Evolutionary conservation across 1,140 invertebrate species (phyloP).

Genomic region (Thaumetopoea pityocampa): DNA sequence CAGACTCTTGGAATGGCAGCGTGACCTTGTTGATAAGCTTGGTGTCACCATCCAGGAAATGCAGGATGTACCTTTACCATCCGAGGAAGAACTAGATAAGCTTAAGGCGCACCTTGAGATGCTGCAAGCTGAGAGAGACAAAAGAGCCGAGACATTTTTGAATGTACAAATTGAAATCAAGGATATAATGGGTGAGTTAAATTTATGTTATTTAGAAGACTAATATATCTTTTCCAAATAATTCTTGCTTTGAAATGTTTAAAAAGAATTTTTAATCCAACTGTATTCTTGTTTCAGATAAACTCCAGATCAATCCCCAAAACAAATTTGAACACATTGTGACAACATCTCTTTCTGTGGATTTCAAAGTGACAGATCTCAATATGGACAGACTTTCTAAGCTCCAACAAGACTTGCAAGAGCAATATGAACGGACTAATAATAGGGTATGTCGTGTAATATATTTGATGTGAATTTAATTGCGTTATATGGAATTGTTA

Average conservation of each 20-base stretch:
- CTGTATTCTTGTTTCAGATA: slow-evolving; percentile 38
- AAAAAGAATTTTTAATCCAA: neutral
- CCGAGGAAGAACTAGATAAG: slow-evolving; percentile 71
- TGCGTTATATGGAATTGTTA: neutral
- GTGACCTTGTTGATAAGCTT: slow-evolving; percentile 60
- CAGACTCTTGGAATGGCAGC: slow-evolving; percentile 58
- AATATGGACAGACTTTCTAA: slow-evolving; percentile 75
- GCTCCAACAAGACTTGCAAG: slow-evolving; percentile 64
- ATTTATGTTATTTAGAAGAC: no score
- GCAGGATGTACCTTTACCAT: slow-evolving; percentile 68
- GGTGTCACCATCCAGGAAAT: slow-evolving; percentile 63
- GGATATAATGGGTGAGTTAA: slow-evolving; percentile 73
- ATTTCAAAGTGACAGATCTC: slow-evolving; percentile 72
- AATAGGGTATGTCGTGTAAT: slow-evolving; percentile 61
- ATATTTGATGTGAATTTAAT: slow-evolving; percentile 1
- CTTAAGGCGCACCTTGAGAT: slow-evolving; percentile 72
- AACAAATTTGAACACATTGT: slow-evolving; percentile 75
- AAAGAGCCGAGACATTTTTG: slow-evolving; percentile 72
- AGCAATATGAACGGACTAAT: slow-evolving; percentile 58
- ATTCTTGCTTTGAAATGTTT: neutral
- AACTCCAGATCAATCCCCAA: slow-evolving; percentile 72
- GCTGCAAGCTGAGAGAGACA: slow-evolving; percentile 75
- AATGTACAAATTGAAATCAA: slow-evolving; percentile 74
- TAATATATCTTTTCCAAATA: no score
- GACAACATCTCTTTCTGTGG: slow-evolving; percentile 68